phyloP scores from a whole-genome alignment of 2,797 vertebrate genomes.

The Gymnoscopelus microlampas region DNA sequence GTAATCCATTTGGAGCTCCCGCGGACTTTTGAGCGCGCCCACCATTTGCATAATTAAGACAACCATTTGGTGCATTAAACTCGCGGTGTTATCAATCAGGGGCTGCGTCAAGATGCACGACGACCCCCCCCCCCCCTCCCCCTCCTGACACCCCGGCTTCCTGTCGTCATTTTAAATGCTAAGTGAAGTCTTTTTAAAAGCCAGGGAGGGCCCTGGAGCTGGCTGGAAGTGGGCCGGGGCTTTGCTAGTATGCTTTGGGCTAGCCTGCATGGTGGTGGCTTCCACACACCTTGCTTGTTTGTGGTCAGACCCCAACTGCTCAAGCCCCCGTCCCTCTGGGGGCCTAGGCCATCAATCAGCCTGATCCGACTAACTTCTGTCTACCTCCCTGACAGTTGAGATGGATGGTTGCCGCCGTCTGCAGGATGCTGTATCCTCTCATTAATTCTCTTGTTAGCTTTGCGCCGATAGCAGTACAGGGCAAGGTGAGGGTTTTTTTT shows the following conservation, averaged over 20 bases:
- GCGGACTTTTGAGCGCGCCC: slow-evolving; percentile 60
- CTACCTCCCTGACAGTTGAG: slow-evolving; percentile 76
- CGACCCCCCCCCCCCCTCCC: slow-evolving; percentile 50
- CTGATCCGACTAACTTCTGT: slow-evolving; percentile 79
- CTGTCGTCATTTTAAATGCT: slow-evolving; percentile 80
- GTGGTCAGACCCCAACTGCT: slow-evolving; percentile 52
- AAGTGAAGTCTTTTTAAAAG: slow-evolving; percentile 41
- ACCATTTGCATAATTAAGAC: slow-evolving; percentile 81
- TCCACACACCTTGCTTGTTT: slow-evolving; percentile 56
- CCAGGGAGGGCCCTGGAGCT: slow-evolving; percentile 32
- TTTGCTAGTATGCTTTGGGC: slow-evolving; percentile 3
- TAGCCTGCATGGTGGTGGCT: slow-evolving; percentile 41
- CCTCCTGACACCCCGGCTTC: slow-evolving; percentile 54
- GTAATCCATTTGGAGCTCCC: slow-evolving; percentile 60
- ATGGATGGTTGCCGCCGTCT: slow-evolving; percentile 72
- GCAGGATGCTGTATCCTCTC: slow-evolving; percentile 67
- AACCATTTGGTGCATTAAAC: slow-evolving; percentile 70
- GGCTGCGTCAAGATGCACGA: slow-evolving; percentile 61
- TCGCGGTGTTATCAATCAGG: slow-evolving; percentile 79
- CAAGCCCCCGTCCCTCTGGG: slow-evolving; percentile 49
- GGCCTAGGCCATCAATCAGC: slow-evolving; percentile 79
- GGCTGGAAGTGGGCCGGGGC: too few relatives aligned
- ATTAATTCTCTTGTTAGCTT: slow-evolving; percentile 73
- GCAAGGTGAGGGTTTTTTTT: slow-evolving; percentile 35
- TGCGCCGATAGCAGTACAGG: slow-evolving; percentile 42